Base-by-base conservation (phyloP, 2,113 vertebrate species). In the Chloroceryle aenea region DNA sequence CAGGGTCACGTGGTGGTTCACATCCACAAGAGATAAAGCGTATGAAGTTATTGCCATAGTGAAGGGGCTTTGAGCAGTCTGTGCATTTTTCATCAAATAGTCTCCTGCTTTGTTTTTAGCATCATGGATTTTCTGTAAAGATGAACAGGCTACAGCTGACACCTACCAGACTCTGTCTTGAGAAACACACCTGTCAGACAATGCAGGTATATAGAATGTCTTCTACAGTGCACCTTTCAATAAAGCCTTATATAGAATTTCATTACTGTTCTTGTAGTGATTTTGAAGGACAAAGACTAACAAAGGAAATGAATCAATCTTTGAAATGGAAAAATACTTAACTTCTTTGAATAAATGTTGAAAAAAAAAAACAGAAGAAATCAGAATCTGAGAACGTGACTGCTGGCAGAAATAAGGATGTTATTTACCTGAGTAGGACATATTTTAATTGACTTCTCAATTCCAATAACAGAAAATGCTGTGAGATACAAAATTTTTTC, bases 401-500 rank as follows among this genome's bases (percentile, higher is more conserved):
- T 0, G 0, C 26, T 43, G 40, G 43, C 19, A 93, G 56, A 88
- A 93, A 68, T 63, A 55, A 80, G 88, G 71, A 21, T 15, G 20
- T 23, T 59, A 69, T 96, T 95, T 77, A 99, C 99, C 97, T 89
- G 94, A 93, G 98, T 67, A 23, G 98, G 96, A 7, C 96, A 98
- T 20, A 98, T 87, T n/a, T 97, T 84, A 15, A 98, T 96, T 6
- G 98, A 97, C 81, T 96, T 98, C 77, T 96, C 91, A 58, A 99
- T 97, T 15, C 98, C 99, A 73, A 99, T 99, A 64, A 99, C 30
- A 43, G 97, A 96, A 88, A 99, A 99, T 48, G 99, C 99, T 27
- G 99, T 99, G 53, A 99, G 97, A 75, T 98, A 99, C 14, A 99
- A 97, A 2, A 97, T 63, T 12, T 97, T 98, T 64, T 99, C 99